Evolutionary conservation across 2,888 invertebrate genomes (phyloP).

Genomic region (Cryptus armator): DNA sequence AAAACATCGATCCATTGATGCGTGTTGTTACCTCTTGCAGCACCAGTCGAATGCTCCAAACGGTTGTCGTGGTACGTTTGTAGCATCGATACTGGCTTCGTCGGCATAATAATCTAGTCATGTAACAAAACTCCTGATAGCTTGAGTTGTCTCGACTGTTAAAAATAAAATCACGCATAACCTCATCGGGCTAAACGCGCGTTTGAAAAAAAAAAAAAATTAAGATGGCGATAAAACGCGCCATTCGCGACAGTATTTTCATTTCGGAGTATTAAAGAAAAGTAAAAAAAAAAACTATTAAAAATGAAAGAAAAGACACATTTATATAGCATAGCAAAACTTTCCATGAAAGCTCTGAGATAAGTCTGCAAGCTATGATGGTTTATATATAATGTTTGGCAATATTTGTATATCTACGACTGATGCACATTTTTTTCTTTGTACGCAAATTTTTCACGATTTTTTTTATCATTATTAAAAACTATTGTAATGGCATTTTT

Average conservation of each 20-base stretch:
- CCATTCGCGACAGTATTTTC: conserved; percentile 72
- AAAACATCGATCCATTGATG: conserved; percentile 29
- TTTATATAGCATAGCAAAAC: conserved; percentile 16
- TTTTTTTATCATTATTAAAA: conserved; percentile 73
- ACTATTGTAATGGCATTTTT: conserved; percentile 79
- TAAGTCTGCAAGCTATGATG: conserved; percentile 34
- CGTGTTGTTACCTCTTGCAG: conserved; percentile 41
- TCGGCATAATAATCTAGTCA: conserved; percentile 78
- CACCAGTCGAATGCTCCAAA: conserved; percentile 42
- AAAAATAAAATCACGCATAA: conserved; percentile 27
- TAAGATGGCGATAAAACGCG: conserved; percentile 39
- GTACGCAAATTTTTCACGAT: conserved; percentile 54
- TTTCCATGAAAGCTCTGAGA: conserved; percentile 34
- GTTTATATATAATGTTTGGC: conserved; percentile 35
- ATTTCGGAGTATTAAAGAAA: conserved; percentile 56
- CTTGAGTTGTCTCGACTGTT: conserved; percentile 48
- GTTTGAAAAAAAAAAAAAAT: conserved; percentile 24
- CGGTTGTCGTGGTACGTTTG: conserved; percentile 31
- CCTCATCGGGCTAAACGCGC: conserved; percentile 28
- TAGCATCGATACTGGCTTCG: conserved; percentile 63
- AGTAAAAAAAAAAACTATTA: neutral
- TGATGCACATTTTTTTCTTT: conserved; percentile 65
- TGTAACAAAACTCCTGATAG: conserved; percentile 72
- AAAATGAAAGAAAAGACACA: conserved; percentile 10
- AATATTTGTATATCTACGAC: conserved; percentile 53